Evolutionary conservation across 35 echinoderm and acorn worm species (phyloP), one percentile per base, ranked within the genome.

Genomic region (Ophioderma brevispina): DNA sequence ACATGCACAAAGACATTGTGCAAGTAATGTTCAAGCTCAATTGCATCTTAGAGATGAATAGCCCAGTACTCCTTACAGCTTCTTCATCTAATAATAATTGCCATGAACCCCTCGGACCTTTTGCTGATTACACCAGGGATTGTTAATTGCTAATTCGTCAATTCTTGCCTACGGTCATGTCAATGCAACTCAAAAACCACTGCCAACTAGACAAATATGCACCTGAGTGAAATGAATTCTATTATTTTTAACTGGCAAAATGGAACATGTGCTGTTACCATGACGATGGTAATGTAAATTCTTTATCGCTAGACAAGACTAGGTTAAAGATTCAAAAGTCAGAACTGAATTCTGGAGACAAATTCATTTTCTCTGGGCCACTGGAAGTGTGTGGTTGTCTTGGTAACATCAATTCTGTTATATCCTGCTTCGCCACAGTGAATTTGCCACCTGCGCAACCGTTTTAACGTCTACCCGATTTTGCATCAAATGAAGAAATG

Each of bases 331-430:
- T 25, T 70, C 59, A 70, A 70, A 70, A 70, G 59, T 70, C 59
- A 70, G 17, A 70, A 70, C n/a, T 15, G 59, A 70, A 70, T 70
- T 70, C 59, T 25, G 1, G 28, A 70, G 59, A 70, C 59, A 70
- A 70, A 70, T 70, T 70, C 59, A 70, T 70, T 70, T 70, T 70
- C 59, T 70, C 59, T 70, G 28, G 59, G 59, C 59, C 59, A 70
- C 10, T 70, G 59, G 28, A 70, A 70, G 59, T 70, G 59, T 70
- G 59, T 70, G 5, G 59, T 70, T 70, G 28, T 25, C 23, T 15
- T 70, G 59, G 59, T 25, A 70, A 70, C 59, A 70, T 70, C 28
- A 70, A 70, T 70, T 70, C 28, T 70, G 15, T 70, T 30, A 25
- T 70, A 30, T 70, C 59, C 59, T 30, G 17, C 15, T 15, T 70